Conservation (phyloP, 2,113 vertebrate species). For the Plotosus lineatus region DNA sequence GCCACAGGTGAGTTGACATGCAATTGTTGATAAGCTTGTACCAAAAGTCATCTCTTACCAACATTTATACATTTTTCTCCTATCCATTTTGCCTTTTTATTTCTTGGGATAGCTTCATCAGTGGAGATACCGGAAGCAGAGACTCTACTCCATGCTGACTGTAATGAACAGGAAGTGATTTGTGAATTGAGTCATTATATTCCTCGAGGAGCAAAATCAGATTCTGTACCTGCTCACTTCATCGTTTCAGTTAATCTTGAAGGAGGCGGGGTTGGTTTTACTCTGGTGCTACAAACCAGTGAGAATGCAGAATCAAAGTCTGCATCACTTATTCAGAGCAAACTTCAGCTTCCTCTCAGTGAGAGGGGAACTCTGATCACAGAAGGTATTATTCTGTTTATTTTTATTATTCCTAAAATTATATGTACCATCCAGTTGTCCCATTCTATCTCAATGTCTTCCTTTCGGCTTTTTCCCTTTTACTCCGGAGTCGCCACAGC, state of each 20-base stretch:
- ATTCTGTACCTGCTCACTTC: conserved; percentile 63
- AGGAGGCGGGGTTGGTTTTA: conserved; percentile 63
- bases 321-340: conserved; percentile 61
- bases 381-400: conserved; percentile 60
- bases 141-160: conserved; percentile 77
- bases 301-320: conserved; percentile 35
- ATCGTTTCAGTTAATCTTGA: conserved; percentile 71
- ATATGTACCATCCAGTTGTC: neutral
- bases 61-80: neutral
- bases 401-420: neutral
- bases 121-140: conserved; percentile 68
- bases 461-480: no score
- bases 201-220: conserved; percentile 48
- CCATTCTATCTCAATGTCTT: neutral
- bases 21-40: no score
- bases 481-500: no score
- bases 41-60: neutral
- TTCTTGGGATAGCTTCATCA: conserved; percentile 58
- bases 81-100: neutral
- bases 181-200: conserved; percentile 76
- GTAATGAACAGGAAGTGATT: conserved; percentile 72
- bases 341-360: conserved; percentile 72
- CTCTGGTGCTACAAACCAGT: conserved; percentile 71
- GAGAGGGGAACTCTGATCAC: conserved; percentile 67
- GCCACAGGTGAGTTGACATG: conserved; percentile 66